These are phyloP conservation scores for Tetragonula carbonaria DNA, from an alignment of 2,888 invertebrate species.

Conservation along the genomic window DNA sequence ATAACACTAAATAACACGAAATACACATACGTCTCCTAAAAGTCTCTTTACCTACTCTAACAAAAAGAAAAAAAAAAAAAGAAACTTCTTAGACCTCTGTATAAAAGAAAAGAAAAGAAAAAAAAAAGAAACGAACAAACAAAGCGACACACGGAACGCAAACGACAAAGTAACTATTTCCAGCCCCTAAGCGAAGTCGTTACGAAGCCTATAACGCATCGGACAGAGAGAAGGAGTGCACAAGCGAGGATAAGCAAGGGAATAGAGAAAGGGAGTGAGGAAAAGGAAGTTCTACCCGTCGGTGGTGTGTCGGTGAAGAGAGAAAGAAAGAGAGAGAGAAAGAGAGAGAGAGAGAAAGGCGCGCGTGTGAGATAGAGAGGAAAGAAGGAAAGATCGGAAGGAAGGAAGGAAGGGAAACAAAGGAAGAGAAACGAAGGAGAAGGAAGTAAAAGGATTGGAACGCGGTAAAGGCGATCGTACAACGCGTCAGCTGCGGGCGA, in stretches of 20 bases:
- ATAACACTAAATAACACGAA: conserved; percentile 77
- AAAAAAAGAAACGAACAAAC: conserved; percentile 23
- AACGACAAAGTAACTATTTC: conserved; percentile 61
- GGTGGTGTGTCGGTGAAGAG: conserved; percentile 38
- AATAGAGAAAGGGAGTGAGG: background rate
- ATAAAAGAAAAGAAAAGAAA: conserved; percentile 27
- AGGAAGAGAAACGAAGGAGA: conserved; percentile 18
- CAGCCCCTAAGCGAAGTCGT: conserved; percentile 53
- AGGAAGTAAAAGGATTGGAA: conserved; percentile 33
- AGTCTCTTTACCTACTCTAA: conserved; percentile 63
- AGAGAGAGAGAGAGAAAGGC: conserved; percentile 34
- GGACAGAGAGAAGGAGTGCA: background rate
- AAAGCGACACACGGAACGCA: conserved; percentile 57
- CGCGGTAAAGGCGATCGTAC: conserved; percentile 55
- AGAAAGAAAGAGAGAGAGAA: conserved; percentile 14
- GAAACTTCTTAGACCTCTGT: conserved; percentile 60
- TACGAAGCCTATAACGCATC: conserved; percentile 58
- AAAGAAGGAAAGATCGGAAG: conserved; percentile 16
- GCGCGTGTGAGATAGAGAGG: background rate
- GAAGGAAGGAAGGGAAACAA: conserved; percentile 20
- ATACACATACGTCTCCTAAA: conserved; percentile 63
- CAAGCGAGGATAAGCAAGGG: conserved; percentile 16
- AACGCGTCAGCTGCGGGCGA: conserved; percentile 66
- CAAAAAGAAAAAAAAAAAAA: conserved; percentile 5
- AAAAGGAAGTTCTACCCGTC: conserved; percentile 35